Conservation (phyloP, 2,113 vertebrate species). For the Apaloderma vittatum region DNA sequence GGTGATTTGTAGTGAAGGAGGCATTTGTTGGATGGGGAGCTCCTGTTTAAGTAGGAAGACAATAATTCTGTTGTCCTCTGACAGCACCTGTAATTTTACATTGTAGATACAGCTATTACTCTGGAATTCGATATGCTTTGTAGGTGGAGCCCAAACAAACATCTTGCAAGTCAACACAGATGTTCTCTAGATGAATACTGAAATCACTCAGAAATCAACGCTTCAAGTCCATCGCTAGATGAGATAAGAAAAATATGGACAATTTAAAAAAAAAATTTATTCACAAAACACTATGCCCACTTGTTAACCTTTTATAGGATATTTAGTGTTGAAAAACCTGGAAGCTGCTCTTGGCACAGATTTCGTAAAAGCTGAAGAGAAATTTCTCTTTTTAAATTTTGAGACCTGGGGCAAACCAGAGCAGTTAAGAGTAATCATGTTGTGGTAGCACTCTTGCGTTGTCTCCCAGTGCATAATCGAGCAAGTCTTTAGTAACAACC, state of each 20-base stretch:
- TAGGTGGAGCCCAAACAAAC: conserved; percentile 51
- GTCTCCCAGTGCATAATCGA: background rate
- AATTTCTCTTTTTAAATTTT: background rate
- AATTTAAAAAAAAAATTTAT: background rate
- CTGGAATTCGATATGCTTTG: background rate
- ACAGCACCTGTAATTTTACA: conserved; percentile 24
- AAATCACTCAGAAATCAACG: background rate
- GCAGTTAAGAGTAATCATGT: background rate
- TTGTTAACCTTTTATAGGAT: background rate
- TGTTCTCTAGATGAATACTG: background rate
- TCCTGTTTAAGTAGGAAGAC: background rate
- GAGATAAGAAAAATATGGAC: background rate
- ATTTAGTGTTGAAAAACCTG: background rate
- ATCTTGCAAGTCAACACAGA: background rate
- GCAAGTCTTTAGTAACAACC: background rate
- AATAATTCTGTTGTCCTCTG: background rate
- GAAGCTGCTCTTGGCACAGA: background rate
- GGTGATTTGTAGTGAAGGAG: background rate
- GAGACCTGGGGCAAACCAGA: background rate
- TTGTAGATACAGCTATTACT: background rate
- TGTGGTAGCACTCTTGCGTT: background rate
- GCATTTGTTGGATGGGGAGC: background rate
- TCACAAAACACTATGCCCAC: background rate
- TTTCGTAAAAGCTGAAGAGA: background rate
- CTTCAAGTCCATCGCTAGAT: background rate